Percentiles rank a stretch among this genome's conserved stretches.
Conservation (phyloP, 2,888 invertebrate species). For the Linyphia triangularis region DNA sequence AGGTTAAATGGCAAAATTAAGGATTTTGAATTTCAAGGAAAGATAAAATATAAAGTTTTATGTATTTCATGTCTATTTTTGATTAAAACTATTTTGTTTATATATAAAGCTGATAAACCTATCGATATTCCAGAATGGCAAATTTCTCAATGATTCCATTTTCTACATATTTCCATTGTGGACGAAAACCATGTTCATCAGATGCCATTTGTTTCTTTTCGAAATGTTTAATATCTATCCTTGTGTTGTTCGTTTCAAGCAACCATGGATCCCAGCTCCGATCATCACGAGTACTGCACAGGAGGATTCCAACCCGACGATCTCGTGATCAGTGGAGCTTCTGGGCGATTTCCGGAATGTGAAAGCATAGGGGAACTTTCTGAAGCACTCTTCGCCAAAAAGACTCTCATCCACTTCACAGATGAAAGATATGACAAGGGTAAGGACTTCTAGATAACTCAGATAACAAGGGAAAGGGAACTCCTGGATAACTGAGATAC, state of each 20-base stretch:
- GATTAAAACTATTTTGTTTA: neutral
- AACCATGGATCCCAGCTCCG: conserved; percentile 11
- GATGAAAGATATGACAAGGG: conserved; percentile 48
- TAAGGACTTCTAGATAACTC: too few relatives aligned
- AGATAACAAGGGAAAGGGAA: too few relatives aligned
- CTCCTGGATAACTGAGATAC: too few relatives aligned
- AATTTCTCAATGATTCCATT: too few relatives aligned
- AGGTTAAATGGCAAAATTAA: too few relatives aligned
- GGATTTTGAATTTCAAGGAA: too few relatives aligned
- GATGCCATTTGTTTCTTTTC: too few relatives aligned
- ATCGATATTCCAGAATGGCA: neutral
- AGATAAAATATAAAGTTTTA: too few relatives aligned
- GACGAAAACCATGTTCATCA: too few relatives aligned
- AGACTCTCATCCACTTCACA: neutral
- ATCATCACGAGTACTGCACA: conserved; percentile 50
- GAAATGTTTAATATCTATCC: neutral
- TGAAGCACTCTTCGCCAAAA: conserved; percentile 85
- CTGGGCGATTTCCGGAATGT: conserved; percentile 93
- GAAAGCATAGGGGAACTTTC: conserved; percentile 94
- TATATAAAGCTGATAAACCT: neutral
- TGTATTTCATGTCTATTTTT: too few relatives aligned
- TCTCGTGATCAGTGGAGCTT: conserved; percentile 89
- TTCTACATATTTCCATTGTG: too few relatives aligned
- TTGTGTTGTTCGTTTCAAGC: neutral
- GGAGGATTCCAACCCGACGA: conserved; percentile 79